Conservation (phyloP, 2,888 invertebrate species). For the Tyria jacobaeae region DNA sequence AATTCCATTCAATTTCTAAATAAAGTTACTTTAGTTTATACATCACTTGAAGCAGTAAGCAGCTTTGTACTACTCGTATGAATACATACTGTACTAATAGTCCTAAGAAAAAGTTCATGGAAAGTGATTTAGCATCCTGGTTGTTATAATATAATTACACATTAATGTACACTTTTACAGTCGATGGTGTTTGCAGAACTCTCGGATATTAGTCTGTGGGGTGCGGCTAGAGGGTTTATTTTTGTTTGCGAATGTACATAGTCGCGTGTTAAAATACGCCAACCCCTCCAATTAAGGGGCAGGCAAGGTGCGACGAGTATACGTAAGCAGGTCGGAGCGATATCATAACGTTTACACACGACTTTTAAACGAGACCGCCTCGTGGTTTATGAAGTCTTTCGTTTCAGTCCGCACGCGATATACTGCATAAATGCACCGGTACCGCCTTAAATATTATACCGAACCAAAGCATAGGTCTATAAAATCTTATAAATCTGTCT, state of each 20-base stretch:
- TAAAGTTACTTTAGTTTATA: not conserved
- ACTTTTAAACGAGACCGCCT: slow-evolving; percentile 74
- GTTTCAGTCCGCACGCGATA: slow-evolving; percentile 55
- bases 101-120: slow-evolving; percentile 2
- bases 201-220: slow-evolving; percentile 62
- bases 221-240: slow-evolving; percentile 60
- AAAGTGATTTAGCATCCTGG: slow-evolving; percentile 32
- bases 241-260: slow-evolving; percentile 67
- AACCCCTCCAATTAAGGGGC: slow-evolving; percentile 81
- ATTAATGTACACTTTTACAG: slow-evolving; percentile 60
- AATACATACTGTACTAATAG: not conserved
- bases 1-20: slow-evolving; percentile 28
- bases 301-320: slow-evolving; percentile 78
- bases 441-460: slow-evolving; percentile 14
- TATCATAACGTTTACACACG: slow-evolving; percentile 79
- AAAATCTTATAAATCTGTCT: slow-evolving; percentile 2
- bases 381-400: slow-evolving; percentile 66
- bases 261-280: slow-evolving; percentile 73
- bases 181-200: slow-evolving; percentile 59
- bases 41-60: not conserved
- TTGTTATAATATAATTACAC: slow-evolving; percentile 34
- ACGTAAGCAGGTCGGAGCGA: slow-evolving; percentile 77
- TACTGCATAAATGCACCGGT: slow-evolving; percentile 37
- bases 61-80: not conserved
- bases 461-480: slow-evolving; percentile 1